Evolutionary conservation across 2,113 vertebrate genomes (phyloP).

Genomic region (Nasalis larvatus): DNA sequence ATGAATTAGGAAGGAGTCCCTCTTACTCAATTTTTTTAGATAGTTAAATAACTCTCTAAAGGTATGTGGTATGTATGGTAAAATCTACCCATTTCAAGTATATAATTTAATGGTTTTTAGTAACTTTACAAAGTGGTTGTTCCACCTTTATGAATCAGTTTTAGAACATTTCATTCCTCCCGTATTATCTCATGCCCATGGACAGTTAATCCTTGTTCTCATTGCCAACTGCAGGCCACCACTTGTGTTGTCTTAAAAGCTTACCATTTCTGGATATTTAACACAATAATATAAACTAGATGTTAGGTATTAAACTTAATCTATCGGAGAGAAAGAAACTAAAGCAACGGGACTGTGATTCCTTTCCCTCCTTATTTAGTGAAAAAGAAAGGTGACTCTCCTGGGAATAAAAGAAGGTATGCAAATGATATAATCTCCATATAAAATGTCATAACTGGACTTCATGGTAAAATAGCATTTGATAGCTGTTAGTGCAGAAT

Average conservation of each 20-base stretch:
- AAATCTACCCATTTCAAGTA: neutral
- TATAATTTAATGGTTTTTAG: neutral
- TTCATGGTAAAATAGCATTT: neutral
- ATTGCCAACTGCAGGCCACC: neutral
- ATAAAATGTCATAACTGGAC: neutral
- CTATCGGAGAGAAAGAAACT: neutral
- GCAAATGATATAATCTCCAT: neutral
- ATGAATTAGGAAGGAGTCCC: too few relatives aligned
- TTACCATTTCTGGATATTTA: neutral
- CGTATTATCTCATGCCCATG: neutral
- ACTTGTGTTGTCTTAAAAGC: neutral
- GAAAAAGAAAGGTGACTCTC: neutral
- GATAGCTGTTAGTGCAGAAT: neutral
- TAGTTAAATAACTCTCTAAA: neutral
- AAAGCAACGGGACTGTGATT: neutral
- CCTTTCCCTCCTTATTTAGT: neutral
- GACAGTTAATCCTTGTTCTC: neutral
- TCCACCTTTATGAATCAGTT: neutral
- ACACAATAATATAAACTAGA: neutral
- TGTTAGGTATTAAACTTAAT: neutral
- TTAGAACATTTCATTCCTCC: neutral
- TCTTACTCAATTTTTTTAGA: too few relatives aligned
- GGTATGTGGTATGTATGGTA: neutral
- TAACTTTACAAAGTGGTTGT: neutral
- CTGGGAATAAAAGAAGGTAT: neutral